phyloP scores from a whole-genome alignment of 2,113 vertebrate species.

The Macrotis lagotis region DNA sequence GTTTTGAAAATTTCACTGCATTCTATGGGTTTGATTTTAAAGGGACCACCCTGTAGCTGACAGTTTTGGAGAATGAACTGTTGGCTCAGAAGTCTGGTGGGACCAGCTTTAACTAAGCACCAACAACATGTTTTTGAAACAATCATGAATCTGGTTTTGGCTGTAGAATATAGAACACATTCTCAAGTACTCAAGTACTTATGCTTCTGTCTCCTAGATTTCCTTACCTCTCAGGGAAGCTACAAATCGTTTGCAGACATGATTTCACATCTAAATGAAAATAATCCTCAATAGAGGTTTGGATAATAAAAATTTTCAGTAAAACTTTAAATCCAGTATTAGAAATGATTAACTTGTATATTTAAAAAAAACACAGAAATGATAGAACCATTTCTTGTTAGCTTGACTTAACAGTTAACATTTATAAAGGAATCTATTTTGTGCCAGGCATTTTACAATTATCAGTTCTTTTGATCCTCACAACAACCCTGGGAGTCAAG shows the following conservation, averaged over 20 bases:
- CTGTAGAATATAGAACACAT: neutral
- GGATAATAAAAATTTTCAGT: neutral
- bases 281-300: neutral
- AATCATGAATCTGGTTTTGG: neutral
- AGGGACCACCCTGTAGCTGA: neutral
- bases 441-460: neutral
- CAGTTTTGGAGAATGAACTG: neutral
- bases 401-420: neutral
- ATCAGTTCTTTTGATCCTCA: neutral
- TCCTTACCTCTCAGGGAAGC: neutral
- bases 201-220: neutral
- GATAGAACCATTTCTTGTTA: neutral
- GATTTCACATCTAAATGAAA: neutral
- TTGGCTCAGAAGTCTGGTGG: neutral
- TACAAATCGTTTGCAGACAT: neutral
- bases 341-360: neutral
- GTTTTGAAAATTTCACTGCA: neutral
- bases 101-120: neutral
- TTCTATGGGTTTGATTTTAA: neutral
- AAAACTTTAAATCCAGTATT: neutral
- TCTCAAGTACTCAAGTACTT: neutral
- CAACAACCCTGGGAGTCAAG: neutral
- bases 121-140: neutral
- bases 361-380: neutral
- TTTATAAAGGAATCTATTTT: neutral